Conservation (phyloP, 2,113 vertebrate species). For the Podocnemis expansa region DNA sequence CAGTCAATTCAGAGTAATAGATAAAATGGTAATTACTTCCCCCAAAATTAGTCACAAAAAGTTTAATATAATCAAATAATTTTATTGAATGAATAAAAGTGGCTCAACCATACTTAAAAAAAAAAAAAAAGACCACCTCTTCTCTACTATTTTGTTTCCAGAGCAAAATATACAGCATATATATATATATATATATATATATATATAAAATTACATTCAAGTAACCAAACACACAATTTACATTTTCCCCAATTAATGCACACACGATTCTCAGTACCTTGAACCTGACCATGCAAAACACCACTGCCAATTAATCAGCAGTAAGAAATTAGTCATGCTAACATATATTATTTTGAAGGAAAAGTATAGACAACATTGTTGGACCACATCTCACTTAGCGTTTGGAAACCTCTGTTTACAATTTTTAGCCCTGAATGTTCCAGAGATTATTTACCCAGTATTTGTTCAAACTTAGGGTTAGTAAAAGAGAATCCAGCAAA, state of each 20-base stretch:
- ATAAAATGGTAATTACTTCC: too few species aligned
- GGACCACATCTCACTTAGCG: neutral
- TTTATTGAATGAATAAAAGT: constrained; percentile 76
- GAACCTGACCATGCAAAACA: constrained; percentile 55
- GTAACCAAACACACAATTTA: constrained; percentile 84
- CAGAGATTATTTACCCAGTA: constrained; percentile 82
- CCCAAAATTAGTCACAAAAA: neutral
- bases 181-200: constrained; percentile 58
- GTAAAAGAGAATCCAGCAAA: constrained; percentile 95
- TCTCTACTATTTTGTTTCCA: constrained; percentile 54
- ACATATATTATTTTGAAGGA: constrained; percentile 7
- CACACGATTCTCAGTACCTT: constrained; percentile 73
- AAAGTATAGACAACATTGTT: neutral
- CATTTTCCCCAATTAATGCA: constrained; percentile 74
- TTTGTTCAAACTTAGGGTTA: constrained; percentile 90
- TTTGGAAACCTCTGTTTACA: neutral
- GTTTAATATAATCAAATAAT: constrained; percentile 49
- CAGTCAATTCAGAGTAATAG: neutral
- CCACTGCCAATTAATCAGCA: constrained; percentile 41
- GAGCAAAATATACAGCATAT: constrained; percentile 87
- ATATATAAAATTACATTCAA: constrained; percentile 88
- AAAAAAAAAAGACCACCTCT: constrained; percentile 54
- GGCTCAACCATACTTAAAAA: constrained; percentile 55
- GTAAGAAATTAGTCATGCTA: constrained; percentile 16
- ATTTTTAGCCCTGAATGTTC: neutral